Evolutionary conservation across 2,888 invertebrate species (phyloP).

Genomic region (Leptinotarsa haldemani): DNA sequence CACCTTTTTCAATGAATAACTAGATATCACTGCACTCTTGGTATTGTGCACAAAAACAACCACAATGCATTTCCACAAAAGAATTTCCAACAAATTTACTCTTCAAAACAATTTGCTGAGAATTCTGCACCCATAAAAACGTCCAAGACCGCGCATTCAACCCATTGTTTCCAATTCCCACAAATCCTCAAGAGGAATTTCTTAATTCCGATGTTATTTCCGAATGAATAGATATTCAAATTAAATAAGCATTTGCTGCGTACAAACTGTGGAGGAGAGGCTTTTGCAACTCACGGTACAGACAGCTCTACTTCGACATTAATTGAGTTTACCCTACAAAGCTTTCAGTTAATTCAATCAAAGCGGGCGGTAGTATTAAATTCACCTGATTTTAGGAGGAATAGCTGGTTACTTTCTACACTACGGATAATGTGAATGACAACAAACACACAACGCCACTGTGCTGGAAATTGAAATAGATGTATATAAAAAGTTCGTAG

Average conservation of each 20-base stretch:
- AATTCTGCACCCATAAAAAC: constrained; percentile 34
- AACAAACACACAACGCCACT: not conserved
- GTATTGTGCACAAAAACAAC: not conserved
- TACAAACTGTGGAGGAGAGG: constrained; percentile 24
- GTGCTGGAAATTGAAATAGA: no score
- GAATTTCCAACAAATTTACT: constrained; percentile 30
- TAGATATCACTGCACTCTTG: no score
- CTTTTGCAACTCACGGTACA: constrained; percentile 19
- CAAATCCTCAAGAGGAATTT: constrained; percentile 40
- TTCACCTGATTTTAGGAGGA: not conserved
- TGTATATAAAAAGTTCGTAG: no score
- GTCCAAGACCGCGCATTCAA: constrained; percentile 33
- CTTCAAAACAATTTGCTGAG: constrained; percentile 32
- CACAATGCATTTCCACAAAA: not conserved
- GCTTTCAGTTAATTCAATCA: constrained; percentile 28
- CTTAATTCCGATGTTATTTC: constrained; percentile 42
- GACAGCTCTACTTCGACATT: constrained; percentile 40
- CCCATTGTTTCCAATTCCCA: constrained; percentile 33
- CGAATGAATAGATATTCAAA: constrained; percentile 47
- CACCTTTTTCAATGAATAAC: no score
- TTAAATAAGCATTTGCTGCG: constrained; percentile 40
- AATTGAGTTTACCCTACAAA: constrained; percentile 45
- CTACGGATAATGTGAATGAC: not conserved
- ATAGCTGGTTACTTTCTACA: not conserved
- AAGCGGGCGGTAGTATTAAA: constrained; percentile 7